phyloP scores from a whole-genome alignment of 2,113 vertebrate species.

The Odocoileus hemionus region DNA sequence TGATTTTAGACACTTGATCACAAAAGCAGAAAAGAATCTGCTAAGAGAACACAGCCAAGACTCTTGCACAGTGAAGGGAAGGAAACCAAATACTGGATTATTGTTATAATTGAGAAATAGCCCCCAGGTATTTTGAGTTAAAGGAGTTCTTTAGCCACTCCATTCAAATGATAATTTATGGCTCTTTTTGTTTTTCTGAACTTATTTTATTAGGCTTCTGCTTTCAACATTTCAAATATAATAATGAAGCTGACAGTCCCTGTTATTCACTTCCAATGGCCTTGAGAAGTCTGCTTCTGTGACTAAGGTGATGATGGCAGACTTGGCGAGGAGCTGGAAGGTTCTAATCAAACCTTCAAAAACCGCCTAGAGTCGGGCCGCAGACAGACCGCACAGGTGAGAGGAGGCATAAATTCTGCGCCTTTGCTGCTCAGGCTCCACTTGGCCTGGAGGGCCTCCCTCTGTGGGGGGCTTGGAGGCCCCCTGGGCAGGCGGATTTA shows the following conservation, averaged over 20 bases:
- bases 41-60: not conserved
- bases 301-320: not conserved
- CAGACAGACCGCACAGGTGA: conserved; percentile 36
- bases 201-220: conserved; percentile 51
- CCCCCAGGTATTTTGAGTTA: not conserved
- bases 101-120: not conserved
- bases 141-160: conserved; percentile 8
- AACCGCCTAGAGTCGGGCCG: not conserved
- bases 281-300: conserved; percentile 1
- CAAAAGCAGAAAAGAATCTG: not conserved
- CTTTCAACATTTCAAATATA: conserved; percentile 43
- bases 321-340: conserved; percentile 20
- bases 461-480: not conserved
- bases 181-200: conserved; percentile 56
- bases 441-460: not conserved
- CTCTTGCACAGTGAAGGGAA: not conserved
- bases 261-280: conserved; percentile 1
- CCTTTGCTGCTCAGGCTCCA: not conserved
- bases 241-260: conserved; percentile 11
- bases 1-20: not conserved
- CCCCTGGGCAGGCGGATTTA: conserved; percentile 52
- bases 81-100: not conserved
- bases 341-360: not conserved
- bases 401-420: not conserved
- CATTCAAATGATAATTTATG: conserved; percentile 45